Evolutionary conservation across 2,797 vertebrate genomes (phyloP), one percentile per base, ranked within the genome.

Genomic region (Tiaroga cobitis): DNA sequence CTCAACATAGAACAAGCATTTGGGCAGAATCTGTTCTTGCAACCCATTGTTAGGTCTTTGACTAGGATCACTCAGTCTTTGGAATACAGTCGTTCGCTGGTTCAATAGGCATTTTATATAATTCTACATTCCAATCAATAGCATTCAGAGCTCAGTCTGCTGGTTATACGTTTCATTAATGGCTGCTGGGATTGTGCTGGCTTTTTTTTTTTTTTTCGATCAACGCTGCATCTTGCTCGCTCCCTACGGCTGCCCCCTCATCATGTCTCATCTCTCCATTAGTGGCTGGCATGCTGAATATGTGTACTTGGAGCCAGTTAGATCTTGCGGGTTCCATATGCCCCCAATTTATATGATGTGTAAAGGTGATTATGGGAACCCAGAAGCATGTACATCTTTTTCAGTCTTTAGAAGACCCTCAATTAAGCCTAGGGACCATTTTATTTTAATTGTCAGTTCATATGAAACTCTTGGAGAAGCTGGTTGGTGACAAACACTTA

Each of bases 91-190:
- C 32, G 2, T 37, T 49, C 26, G 16, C 43, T 29, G 69, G 34
- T 61, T 78, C 80, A 83, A 79, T 74, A 68, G 75, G 67, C 24
- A 26, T 76, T 84, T 49, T 84, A 59, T 77, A 75, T 87, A 86
- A 29, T 75, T 80, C 26, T 63, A 73, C 24, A n/a, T 29, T 18
- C 26, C 67, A 75, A 85, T 89, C 85, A 82, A 84, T 82, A 76
- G 65, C 74, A 81, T 39, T 86, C 86, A 63, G 79, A 26, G 59
- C 59, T 84, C 67, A 8, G 75, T 54, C 75, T 39, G 46, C n/a
- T 46, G 16, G 83, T 69, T 63, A 76, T 82, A 73, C 4, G 61
- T 21, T 84, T 82, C 79, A 88, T 88, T 82, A 73, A 82, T 34
- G 26, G 39, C 19, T 61, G 32, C 67, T 61, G 84, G 26, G 49